Conservation (phyloP, 2,797 vertebrate genomes). For the Pteronotus mesoamericanus region DNA sequence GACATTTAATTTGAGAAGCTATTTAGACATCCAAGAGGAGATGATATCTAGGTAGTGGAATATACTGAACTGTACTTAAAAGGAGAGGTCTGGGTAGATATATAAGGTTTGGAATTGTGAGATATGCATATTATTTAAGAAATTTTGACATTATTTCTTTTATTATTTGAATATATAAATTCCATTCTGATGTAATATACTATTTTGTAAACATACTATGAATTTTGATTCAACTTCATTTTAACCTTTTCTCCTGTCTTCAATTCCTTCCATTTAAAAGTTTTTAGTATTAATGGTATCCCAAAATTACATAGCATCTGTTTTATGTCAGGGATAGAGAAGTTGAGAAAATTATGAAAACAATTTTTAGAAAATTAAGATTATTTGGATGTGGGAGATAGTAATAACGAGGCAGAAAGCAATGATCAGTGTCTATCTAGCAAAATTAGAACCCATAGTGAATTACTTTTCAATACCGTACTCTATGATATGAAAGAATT, state of each 20-base stretch:
- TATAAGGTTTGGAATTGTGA: not conserved
- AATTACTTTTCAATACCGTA: not conserved
- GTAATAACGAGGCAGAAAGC: not conserved
- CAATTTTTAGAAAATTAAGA: not conserved
- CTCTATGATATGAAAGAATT: not conserved
- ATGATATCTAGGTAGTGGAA: not conserved
- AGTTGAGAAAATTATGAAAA: not conserved
- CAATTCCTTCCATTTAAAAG: not conserved
- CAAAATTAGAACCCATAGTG: not conserved
- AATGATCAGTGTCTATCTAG: not conserved
- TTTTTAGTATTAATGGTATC: not conserved
- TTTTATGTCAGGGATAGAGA: not conserved
- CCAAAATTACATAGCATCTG: not conserved
- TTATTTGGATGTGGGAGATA: not conserved
- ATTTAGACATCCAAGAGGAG: not conserved
- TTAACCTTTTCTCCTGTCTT: not conserved
- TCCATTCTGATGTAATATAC: not conserved
- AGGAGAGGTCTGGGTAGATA: not conserved
- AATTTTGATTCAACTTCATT: not conserved
- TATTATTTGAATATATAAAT: not conserved
- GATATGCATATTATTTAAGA: not conserved
- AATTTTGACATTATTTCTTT: not conserved
- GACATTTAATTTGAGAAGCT: not conserved
- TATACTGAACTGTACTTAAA: not conserved
- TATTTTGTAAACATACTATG: not conserved